Evolutionary conservation across 2,888 invertebrate species (phyloP), one percentile per base, ranked within the genome.

Genomic region (Catonia carolina): DNA sequence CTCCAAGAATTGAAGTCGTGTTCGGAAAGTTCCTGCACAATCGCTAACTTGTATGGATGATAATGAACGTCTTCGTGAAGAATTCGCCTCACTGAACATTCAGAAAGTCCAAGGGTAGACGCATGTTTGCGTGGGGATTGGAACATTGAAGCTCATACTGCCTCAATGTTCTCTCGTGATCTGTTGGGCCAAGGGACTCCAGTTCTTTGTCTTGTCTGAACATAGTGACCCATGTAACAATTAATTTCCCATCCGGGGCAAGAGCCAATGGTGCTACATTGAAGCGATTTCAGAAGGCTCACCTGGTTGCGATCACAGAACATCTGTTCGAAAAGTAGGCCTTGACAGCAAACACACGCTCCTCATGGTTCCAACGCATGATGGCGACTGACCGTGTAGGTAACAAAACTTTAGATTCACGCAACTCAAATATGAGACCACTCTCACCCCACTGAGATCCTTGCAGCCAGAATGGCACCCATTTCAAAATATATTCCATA

Each of bases 1-100:
- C n/a, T n/a, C n/a, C n/a, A n/a, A n/a, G n/a, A n/a, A n/a, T n/a
- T n/a, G n/a, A n/a, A n/a, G n/a, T n/a, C n/a, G n/a, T n/a, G n/a
- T 33, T 33, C 33, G 7, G 33, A 33, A 7, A 59, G 47, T 45
- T 56, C 41, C 48, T 59, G 59, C 37, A 56, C 59, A 22, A 59
- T 42, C 41, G 53, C 42, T 22, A 61, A 27, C 50, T 59, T 59
- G 31, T 59, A 59, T 31, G 56, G 56, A 33, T 61, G 59, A 22
- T 56, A 56, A 17, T 55, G 35, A 2, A 60, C 53, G 20, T 55
- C 50, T 35, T 47, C 15, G 53, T 58, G 41, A 20, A 58, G 58
- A 58, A 57, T 57, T 37, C 53, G 53, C 33, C 42, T 55, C 23
- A 57, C 10, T 20, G 31, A 36, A 3, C 42, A 20, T 18, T 53